Evolutionary conservation across 2,888 invertebrate species (phyloP).

Genomic region (Helleia helle): DNA sequence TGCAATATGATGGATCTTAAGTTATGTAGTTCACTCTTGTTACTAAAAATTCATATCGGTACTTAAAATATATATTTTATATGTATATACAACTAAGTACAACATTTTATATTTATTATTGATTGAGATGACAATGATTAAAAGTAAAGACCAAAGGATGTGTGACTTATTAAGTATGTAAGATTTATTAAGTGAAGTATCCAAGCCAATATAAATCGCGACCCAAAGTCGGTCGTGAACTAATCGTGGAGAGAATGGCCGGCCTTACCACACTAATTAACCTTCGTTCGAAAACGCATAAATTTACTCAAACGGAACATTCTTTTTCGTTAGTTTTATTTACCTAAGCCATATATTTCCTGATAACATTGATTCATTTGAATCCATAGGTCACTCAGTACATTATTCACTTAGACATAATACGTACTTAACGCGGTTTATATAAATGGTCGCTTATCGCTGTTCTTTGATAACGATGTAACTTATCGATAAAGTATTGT

Average conservation of each 20-base stretch:
- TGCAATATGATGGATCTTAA: too few species aligned
- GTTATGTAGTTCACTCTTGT: too few species aligned
- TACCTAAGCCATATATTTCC: conserved; percentile 18
- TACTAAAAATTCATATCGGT: too few species aligned
- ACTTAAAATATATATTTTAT: too few species aligned
- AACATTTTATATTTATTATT: too few species aligned
- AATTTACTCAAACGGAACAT: conserved; percentile 43
- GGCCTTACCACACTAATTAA: conserved; percentile 44
- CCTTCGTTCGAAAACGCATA: conserved; percentile 50
- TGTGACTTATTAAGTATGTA: too few species aligned
- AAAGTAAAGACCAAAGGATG: too few species aligned
- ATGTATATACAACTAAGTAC: too few species aligned
- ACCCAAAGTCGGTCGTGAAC: conserved; percentile 15
- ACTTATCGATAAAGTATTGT: too few species aligned
- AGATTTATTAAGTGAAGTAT: too few species aligned
- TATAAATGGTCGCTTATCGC: not conserved
- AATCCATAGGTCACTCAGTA: conserved; percentile 10
- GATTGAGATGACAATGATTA: too few species aligned
- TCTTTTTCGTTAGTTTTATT: conserved; percentile 36
- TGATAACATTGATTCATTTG: conserved; percentile 12
- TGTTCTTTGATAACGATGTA: too few species aligned
- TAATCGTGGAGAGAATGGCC: conserved; percentile 29
- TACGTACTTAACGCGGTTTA: not conserved
- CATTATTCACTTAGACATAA: conserved; percentile 4
- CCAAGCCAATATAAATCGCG: conserved; percentile 8